A percentile compares a stretch with the other conserved stretches of the same genome.
Conservation (phyloP, 2,797 vertebrate genomes). For the Natrix natrix region DNA sequence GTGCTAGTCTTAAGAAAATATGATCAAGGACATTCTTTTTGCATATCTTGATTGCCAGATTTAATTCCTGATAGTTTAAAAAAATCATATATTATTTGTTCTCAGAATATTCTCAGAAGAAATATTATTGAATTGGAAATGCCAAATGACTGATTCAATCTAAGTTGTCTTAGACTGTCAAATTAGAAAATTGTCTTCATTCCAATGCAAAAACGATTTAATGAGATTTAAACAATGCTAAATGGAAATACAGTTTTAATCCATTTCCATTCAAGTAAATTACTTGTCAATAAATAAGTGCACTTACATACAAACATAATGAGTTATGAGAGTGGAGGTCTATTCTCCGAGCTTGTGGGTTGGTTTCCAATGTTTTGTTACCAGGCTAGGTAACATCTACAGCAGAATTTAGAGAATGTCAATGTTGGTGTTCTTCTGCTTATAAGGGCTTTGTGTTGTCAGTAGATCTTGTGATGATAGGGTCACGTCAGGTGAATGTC, state of each 20-base stretch:
- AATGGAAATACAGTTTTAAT: not conserved
- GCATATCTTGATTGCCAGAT: not conserved
- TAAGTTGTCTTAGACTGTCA: not conserved
- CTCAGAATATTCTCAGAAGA: not conserved
- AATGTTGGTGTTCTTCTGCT: not conserved
- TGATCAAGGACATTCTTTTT: not conserved
- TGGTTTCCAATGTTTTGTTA: not conserved
- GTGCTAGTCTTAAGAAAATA: not conserved
- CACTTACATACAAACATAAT: not conserved
- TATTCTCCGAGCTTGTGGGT: not conserved
- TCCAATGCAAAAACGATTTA: not conserved
- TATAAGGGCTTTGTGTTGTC: too few species aligned
- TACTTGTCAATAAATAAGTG: conserved; percentile 31
- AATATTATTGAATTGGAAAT: not conserved
- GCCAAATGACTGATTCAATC: not conserved
- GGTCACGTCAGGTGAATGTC: not conserved
- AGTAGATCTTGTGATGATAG: not conserved
- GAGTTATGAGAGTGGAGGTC: not conserved
- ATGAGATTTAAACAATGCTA: not conserved
- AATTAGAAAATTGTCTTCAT: not conserved
- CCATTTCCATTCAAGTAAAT: not conserved
- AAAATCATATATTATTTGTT: not conserved
- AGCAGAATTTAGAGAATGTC: not conserved
- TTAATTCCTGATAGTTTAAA: not conserved
- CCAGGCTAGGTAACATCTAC: not conserved